Conservation (phyloP, 1,140 invertebrate genomes). For the Oscheius sp. region DNA sequence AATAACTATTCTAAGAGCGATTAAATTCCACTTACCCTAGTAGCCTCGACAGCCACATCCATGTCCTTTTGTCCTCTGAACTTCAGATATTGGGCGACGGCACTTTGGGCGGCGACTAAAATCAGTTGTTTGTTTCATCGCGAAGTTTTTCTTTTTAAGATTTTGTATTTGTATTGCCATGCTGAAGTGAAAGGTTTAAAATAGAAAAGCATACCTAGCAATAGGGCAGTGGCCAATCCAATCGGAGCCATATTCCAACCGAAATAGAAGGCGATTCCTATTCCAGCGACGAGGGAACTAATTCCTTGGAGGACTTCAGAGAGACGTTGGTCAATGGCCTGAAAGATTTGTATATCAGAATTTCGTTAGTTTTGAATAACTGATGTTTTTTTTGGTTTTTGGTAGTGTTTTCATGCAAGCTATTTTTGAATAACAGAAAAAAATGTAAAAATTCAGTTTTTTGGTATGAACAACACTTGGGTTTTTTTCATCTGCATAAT, state of each 20-base stretch:
- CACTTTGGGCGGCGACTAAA: slow-evolving; percentile 42
- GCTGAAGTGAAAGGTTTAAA: not conserved
- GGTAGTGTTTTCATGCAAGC: not conserved
- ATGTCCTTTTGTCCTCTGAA: slow-evolving; percentile 46
- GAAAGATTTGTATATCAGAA: not conserved
- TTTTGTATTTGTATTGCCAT: not conserved
- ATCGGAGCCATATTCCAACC: slow-evolving; percentile 62
- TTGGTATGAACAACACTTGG: no score
- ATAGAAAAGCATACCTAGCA: not conserved
- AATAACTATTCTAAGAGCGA: not conserved
- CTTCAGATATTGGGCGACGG: slow-evolving; percentile 52
- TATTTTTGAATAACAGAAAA: slow-evolving; percentile 5
- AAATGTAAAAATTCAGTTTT: no score
- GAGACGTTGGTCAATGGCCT: slow-evolving; percentile 64
- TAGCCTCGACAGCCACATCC: slow-evolving; percentile 42
- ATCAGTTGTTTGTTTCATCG: not conserved
- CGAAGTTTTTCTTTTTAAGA: no score
- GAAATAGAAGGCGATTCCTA: slow-evolving; percentile 62
- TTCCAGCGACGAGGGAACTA: slow-evolving; percentile 61
- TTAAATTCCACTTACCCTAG: slow-evolving; percentile 30
- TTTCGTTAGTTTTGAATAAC: not conserved
- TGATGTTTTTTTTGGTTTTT: not conserved
- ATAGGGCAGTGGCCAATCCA: slow-evolving; percentile 42
- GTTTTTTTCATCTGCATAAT: no score
- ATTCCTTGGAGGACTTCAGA: slow-evolving; percentile 63